These are phyloP conservation scores for Geothlypis trichas DNA, from an alignment of 2,113 vertebrate species.

Conservation along the genomic window DNA sequence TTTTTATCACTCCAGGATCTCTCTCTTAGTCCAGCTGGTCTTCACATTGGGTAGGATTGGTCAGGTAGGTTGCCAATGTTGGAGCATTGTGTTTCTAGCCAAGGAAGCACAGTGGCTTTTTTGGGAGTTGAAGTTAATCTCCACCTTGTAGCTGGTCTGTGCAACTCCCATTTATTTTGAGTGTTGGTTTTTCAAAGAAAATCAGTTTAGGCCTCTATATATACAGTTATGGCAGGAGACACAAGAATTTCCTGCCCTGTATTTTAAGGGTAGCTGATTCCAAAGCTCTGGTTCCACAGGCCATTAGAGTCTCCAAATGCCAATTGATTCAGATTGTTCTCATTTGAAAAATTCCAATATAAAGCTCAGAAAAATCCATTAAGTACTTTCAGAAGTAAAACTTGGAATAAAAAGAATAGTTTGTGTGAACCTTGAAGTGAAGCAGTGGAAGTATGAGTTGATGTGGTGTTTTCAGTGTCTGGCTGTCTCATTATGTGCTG, in stretches of 20 bases:
- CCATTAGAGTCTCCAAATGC: background rate
- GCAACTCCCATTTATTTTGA: background rate
- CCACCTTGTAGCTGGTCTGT: background rate
- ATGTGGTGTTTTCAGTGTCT: background rate
- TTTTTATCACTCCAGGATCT: background rate
- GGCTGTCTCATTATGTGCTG: background rate
- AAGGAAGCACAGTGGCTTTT: background rate
- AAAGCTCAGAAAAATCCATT: background rate
- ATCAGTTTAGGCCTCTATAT: background rate
- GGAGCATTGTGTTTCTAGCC: background rate
- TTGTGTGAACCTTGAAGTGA: background rate
- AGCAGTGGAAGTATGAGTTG: background rate
- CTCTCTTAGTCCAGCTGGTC: background rate
- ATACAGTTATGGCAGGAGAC: background rate
- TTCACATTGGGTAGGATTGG: background rate
- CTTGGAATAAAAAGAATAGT: background rate
- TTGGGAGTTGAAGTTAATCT: background rate
- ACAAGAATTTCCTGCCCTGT: background rate
- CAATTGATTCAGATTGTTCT: background rate
- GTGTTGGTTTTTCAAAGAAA: background rate
- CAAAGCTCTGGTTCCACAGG: background rate
- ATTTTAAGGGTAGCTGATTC: background rate
- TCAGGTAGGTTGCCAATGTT: background rate
- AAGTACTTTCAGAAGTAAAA: background rate
- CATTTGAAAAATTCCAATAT: background rate